phyloP scores from a whole-genome alignment of 2,113 vertebrate genomes.

The Daphoenositta chrysoptera region DNA sequence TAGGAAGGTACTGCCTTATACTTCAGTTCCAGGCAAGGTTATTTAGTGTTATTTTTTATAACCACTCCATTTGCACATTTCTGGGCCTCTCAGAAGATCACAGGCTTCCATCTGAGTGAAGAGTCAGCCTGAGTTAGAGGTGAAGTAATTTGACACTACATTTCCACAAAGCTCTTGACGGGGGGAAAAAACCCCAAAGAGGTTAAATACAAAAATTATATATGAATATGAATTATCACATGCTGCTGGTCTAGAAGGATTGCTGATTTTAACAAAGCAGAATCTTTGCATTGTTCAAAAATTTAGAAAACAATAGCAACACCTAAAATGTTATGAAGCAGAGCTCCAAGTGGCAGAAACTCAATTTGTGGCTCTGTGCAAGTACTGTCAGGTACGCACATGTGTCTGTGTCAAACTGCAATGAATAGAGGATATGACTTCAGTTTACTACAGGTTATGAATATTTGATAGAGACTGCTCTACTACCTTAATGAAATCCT shows the following conservation, averaged over 20 bases:
- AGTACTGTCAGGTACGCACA: not conserved
- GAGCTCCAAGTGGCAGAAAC: not conserved
- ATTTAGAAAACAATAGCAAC: not conserved
- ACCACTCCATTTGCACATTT: not conserved
- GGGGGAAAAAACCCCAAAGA: rapidly evolving
- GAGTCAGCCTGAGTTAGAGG: not conserved
- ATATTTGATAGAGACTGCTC: not conserved
- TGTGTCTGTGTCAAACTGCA: not conserved
- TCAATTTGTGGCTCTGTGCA: not conserved
- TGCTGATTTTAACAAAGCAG: not conserved
- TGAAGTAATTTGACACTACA: not conserved
- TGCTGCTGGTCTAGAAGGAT: not conserved
- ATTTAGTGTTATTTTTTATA: not conserved
- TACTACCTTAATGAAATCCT: not conserved
- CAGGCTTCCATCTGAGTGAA: not conserved
- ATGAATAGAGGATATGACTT: not conserved
- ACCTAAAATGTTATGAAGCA: not conserved
- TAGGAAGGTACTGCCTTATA: not conserved
- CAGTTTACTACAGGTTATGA: not conserved
- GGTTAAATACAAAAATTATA: not conserved
- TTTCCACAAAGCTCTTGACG: not conserved
- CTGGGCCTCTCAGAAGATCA: not conserved
- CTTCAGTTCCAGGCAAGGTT: not conserved
- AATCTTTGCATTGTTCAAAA: not conserved
- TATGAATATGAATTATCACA: not conserved